A percentile compares a stretch with the other conserved stretches of the same genome.
Conservation (phyloP, 2,888 invertebrate species). For the Hydropsyche betteni region DNA sequence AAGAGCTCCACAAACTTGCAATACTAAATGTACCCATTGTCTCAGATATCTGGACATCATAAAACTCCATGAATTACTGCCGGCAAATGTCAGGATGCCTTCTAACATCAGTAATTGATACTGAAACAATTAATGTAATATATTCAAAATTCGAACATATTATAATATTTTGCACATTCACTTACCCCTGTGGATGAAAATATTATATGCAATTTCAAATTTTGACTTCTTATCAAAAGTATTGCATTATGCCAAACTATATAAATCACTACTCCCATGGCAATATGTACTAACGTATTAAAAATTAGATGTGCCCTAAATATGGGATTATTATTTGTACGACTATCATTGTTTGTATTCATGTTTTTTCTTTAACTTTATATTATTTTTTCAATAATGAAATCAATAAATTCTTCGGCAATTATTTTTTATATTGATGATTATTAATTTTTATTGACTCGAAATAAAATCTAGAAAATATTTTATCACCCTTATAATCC, state of each 20-base stretch:
- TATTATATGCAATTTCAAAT: constrained; percentile 40
- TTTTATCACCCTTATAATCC: no score
- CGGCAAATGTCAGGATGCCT: constrained; percentile 25
- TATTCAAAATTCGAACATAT: neutral
- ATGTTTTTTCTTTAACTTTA: no score
- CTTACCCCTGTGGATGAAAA: constrained; percentile 44
- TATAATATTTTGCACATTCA: neutral
- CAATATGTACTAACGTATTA: constrained; percentile 40
- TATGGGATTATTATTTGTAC: neutral
- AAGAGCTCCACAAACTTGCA: constrained; percentile 23
- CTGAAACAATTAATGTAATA: constrained; percentile 21
- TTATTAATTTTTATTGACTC: no score
- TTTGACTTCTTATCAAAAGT: neutral
- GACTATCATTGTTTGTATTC: no score
- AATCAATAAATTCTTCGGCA: no score
- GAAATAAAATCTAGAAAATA: no score
- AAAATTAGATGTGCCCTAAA: neutral
- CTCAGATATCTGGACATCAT: neutral
- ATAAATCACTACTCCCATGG: constrained; percentile 38
- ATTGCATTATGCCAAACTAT: constrained; percentile 23
- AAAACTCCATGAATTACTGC: constrained; percentile 23
- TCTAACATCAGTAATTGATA: constrained; percentile 42
- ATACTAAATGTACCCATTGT: constrained; percentile 5
- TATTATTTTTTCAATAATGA: no score
- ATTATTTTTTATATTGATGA: no score